These are phyloP conservation scores for Notoglanidium macrostoma DNA, from an alignment of 2,797 vertebrate species.

Conservation along the genomic window DNA sequence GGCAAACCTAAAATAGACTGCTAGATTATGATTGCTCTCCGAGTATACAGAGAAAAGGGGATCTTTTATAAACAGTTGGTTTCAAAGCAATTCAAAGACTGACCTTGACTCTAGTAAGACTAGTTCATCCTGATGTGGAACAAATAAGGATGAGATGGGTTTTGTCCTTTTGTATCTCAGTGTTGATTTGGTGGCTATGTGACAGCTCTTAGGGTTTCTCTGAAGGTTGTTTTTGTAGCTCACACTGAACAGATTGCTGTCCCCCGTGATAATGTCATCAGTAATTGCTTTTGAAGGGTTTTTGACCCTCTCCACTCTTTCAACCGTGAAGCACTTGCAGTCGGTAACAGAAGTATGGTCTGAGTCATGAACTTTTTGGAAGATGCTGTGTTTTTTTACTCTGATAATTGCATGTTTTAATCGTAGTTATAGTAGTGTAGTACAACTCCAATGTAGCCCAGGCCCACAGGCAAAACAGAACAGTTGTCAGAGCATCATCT, in stretches of 20 bases:
- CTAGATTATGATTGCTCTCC: slow-evolving; percentile 68
- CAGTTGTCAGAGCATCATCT: slow-evolving; percentile 11
- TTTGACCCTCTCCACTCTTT: slow-evolving; percentile 28
- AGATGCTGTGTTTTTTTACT: not conserved
- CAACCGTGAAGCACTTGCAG: slow-evolving; percentile 9
- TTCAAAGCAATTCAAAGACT: slow-evolving; percentile 56
- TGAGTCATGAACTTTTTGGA: slow-evolving; percentile 19
- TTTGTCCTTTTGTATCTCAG: slow-evolving; percentile 42
- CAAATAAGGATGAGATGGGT: slow-evolving; percentile 44
- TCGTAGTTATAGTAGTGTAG: not conserved
- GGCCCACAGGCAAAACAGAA: not conserved
- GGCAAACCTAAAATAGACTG: slow-evolving; percentile 71
- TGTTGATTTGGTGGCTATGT: slow-evolving; percentile 35
- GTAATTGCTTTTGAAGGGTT: slow-evolving; percentile 50
- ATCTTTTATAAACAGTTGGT: slow-evolving; percentile 65
- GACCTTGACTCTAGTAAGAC: slow-evolving; percentile 57
- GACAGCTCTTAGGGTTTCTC: slow-evolving; percentile 30
- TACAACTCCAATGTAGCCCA: not conserved
- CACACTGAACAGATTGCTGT: slow-evolving; percentile 41
- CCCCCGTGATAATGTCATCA: slow-evolving; percentile 52
- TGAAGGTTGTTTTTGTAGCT: slow-evolving; percentile 38
- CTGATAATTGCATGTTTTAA: not conserved
- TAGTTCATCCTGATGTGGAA: slow-evolving; percentile 59
- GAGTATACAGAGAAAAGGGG: slow-evolving; percentile 57
- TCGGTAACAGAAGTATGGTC: not conserved